phyloP scores from a whole-genome alignment of 2,113 vertebrate species.

The Calyptomena viridis region DNA sequence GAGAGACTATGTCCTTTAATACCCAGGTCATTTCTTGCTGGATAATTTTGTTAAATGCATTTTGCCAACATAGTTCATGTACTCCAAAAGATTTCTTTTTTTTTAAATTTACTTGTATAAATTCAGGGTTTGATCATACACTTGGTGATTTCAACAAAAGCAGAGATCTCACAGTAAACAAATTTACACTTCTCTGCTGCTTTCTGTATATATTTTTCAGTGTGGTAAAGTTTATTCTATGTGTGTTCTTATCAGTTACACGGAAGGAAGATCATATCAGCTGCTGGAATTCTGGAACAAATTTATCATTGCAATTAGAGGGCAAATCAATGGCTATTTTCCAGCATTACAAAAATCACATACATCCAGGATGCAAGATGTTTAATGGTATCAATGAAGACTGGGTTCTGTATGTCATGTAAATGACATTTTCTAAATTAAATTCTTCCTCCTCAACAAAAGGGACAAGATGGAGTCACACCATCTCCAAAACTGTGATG shows the following conservation, averaged over 20 bases:
- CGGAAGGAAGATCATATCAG: not conserved
- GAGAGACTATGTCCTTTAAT: not conserved
- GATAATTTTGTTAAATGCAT: not conserved
- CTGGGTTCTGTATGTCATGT: not conserved
- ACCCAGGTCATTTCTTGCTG: not conserved
- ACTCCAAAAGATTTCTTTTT: not conserved
- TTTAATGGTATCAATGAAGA: not conserved
- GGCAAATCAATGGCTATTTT: not conserved
- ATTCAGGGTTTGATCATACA: not conserved
- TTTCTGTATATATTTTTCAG: not conserved
- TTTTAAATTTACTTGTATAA: not conserved
- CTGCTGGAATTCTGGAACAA: not conserved
- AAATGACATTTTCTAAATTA: not conserved
- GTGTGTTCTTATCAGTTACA: not conserved
- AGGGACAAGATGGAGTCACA: not conserved
- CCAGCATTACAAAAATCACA: not conserved
- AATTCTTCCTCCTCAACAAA: not conserved
- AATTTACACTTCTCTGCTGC: not conserved
- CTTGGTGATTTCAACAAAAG: not conserved
- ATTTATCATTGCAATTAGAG: not conserved
- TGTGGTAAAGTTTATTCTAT: not conserved
- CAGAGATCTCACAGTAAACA: not conserved
- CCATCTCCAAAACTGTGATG: not conserved
- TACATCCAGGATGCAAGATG: not conserved
- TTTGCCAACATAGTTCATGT: not conserved